phyloP scores from a whole-genome alignment of 2,888 invertebrate species.

The Idaea aversata region DNA sequence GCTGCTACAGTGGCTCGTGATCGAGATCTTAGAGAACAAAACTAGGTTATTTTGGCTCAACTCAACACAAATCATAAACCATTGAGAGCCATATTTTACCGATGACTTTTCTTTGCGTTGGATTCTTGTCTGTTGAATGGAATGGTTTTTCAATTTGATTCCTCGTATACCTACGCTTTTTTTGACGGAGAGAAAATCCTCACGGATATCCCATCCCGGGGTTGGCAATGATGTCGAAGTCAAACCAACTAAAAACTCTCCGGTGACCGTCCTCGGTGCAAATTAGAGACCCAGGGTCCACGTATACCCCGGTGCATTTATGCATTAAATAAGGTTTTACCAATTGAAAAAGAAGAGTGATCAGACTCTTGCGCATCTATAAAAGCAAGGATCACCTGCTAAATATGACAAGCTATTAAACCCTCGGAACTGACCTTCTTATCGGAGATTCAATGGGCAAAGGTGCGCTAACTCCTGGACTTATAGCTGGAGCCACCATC shows the following conservation, averaged over 20 bases:
- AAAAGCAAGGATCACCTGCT: not conserved
- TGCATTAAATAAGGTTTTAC: not conserved
- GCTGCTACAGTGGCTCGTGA: constrained; percentile 70
- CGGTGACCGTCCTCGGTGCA: too few species aligned
- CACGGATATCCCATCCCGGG: too few species aligned
- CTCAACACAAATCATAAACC: not conserved
- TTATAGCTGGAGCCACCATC: constrained; percentile 63
- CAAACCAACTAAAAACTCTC: too few species aligned
- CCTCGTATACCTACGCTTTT: too few species aligned
- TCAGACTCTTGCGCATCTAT: too few species aligned
- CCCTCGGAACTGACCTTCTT: constrained; percentile 50
- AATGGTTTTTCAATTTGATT: too few species aligned
- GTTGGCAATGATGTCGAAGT: too few species aligned
- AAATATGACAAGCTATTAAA: not conserved
- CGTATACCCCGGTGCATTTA: not conserved
- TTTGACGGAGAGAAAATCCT: too few species aligned
- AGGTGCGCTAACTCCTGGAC: constrained; percentile 66
- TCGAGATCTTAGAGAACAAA: constrained; percentile 51
- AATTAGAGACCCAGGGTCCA: not conserved
- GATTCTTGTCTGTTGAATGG: too few species aligned
- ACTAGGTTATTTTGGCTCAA: not conserved
- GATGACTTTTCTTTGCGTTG: too few species aligned
- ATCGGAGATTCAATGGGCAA: constrained; percentile 71
- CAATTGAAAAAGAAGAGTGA: not conserved
- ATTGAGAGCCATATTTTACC: not conserved